phyloP scores from a whole-genome alignment of 2,888 invertebrate genomes.

The Drosophila dives region DNA sequence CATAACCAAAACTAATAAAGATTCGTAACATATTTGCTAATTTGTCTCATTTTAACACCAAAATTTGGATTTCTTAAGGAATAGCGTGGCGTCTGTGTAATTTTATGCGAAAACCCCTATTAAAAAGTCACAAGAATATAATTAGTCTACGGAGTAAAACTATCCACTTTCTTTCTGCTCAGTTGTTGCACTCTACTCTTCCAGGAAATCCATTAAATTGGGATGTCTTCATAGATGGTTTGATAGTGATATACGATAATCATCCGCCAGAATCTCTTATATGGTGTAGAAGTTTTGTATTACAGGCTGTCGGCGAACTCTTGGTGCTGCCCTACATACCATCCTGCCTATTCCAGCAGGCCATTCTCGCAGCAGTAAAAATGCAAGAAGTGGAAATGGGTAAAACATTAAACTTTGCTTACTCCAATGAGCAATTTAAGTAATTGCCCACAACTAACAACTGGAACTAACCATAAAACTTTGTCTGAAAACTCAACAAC shows the following conservation, averaged over 20 bases:
- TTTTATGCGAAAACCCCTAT: slow-evolving; percentile 12
- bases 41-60: slow-evolving; percentile 10
- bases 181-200: background rate
- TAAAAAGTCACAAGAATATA: background rate
- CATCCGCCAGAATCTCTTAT: background rate
- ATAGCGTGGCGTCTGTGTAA: slow-evolving; percentile 10
- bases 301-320: background rate
- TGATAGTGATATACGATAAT: background rate
- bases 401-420: too few species aligned
- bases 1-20: slow-evolving; percentile 26
- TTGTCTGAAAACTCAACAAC: background rate
- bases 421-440: too few species aligned
- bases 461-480: background rate
- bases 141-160: too few species aligned
- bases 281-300: background rate
- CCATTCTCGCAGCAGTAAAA: too few species aligned
- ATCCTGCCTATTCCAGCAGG: background rate
- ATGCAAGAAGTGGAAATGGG: too few species aligned
- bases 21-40: slow-evolving; percentile 39
- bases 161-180: too few species aligned
- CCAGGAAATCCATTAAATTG: background rate
- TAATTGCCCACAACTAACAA: background rate
- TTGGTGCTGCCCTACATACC: background rate
- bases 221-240: background rate
- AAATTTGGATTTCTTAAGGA: background rate